Evolutionary conservation across 2,113 vertebrate species (phyloP).

Genomic region (Pardalotus punctatus): DNA sequence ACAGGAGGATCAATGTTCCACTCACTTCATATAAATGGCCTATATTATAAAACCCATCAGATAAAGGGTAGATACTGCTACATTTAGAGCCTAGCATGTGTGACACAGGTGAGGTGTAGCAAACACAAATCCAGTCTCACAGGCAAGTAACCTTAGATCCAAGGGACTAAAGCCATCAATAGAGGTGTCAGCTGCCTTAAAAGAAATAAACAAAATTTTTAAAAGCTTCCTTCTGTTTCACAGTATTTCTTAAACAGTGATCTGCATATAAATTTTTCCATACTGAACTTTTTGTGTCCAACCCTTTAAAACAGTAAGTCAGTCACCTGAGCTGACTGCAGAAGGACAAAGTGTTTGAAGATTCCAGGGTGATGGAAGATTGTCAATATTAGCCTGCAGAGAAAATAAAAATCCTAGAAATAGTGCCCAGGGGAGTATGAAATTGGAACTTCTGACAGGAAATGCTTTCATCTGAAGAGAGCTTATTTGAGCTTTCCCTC

Average conservation of each 20-base stretch:
- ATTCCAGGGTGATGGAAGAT: neutral
- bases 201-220: neutral
- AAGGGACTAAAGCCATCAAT: neutral
- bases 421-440: neutral
- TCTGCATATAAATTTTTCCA: neutral
- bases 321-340: neutral
- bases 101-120: neutral
- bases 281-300: neutral
- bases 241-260: neutral
- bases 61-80: neutral
- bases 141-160: neutral
- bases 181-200: neutral
- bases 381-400: neutral
- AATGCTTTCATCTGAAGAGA: neutral
- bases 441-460: neutral
- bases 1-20: constrained; percentile 31
- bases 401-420: neutral
- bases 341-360: neutral
- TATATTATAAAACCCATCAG: neutral
- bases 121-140: neutral
- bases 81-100: neutral
- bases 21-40: neutral
- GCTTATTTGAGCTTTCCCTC: neutral
- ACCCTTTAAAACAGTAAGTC: neutral
- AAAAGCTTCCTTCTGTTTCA: neutral